Evolutionary conservation across 2,113 vertebrate species (phyloP).

Genomic region (Caranx ignobilis): DNA sequence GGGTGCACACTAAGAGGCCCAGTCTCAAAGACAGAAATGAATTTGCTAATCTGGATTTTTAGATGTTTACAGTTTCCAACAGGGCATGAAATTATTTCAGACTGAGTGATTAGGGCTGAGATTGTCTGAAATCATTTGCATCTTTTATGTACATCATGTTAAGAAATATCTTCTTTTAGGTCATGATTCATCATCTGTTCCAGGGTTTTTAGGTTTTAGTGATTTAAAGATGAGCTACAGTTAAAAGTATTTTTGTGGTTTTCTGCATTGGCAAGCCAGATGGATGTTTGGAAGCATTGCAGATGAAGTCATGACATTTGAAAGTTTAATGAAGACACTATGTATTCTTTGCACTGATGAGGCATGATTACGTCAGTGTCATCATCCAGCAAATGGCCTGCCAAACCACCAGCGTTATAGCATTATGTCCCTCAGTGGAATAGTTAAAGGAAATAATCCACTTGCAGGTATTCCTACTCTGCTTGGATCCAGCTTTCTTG

Average conservation of each 20-base stretch:
- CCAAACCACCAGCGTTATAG: conserved; percentile 7
- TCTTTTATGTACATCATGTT: background rate
- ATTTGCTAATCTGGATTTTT: background rate
- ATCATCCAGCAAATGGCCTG: conserved; percentile 3
- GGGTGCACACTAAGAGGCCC: conserved; percentile 20
- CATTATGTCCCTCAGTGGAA: conserved; percentile 5
- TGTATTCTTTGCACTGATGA: conserved; percentile 23
- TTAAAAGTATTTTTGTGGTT: conserved; percentile 38
- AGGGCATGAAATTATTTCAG: background rate
- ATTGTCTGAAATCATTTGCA: conserved; percentile 4
- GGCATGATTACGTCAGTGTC: conserved; percentile 8
- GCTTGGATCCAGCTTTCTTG: background rate
- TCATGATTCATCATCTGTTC: background rate
- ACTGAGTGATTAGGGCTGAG: background rate
- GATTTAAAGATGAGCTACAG: background rate
- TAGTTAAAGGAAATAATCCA: background rate
- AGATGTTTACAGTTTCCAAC: background rate
- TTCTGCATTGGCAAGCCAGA: background rate
- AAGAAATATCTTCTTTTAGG: background rate
- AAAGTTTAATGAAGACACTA: conserved; percentile 33
- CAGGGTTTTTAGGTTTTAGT: background rate
- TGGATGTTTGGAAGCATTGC: background rate
- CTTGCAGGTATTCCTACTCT: background rate
- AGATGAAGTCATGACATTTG: conserved; percentile 41
- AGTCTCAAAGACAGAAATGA: conserved; percentile 8